Evolutionary conservation across 2,113 vertebrate genomes (phyloP).

Genomic region (Monarcha castaneiventris): DNA sequence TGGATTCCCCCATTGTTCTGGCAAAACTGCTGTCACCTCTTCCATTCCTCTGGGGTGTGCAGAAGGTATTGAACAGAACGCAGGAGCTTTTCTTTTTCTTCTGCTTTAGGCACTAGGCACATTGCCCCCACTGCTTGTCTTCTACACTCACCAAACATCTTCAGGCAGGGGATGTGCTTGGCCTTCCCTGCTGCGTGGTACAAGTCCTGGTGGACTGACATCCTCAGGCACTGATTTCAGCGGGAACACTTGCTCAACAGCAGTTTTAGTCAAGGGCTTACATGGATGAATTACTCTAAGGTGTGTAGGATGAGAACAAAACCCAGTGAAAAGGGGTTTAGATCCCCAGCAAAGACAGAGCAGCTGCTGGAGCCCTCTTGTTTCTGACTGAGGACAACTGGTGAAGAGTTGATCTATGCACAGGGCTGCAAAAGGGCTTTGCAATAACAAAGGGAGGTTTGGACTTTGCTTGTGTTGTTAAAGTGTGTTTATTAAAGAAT

Average conservation of each 20-base stretch:
- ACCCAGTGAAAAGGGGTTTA: neutral
- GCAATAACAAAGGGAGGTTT: neutral
- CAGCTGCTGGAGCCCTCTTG: neutral
- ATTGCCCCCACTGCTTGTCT: neutral
- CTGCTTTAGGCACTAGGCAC: neutral
- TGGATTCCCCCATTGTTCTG: neutral
- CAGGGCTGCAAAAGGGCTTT: neutral
- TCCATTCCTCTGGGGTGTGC: neutral
- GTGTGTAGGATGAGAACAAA: neutral
- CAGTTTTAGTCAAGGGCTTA: neutral
- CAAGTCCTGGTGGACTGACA: neutral
- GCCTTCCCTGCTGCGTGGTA: fast-evolving
- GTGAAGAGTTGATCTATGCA: neutral
- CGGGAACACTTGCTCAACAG: neutral
- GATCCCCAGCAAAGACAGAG: neutral
- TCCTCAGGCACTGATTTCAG: neutral
- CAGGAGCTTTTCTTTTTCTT: neutral
- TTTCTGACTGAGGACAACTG: neutral
- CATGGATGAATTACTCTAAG: neutral
- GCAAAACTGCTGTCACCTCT: neutral
- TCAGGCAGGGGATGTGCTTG: neutral
- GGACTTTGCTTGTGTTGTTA: neutral
- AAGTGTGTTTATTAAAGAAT: neutral
- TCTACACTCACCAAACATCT: fast-evolving
- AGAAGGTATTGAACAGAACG: neutral